phyloP scores from a whole-genome alignment of 2,888 invertebrate genomes.

The Acleris emargana region DNA sequence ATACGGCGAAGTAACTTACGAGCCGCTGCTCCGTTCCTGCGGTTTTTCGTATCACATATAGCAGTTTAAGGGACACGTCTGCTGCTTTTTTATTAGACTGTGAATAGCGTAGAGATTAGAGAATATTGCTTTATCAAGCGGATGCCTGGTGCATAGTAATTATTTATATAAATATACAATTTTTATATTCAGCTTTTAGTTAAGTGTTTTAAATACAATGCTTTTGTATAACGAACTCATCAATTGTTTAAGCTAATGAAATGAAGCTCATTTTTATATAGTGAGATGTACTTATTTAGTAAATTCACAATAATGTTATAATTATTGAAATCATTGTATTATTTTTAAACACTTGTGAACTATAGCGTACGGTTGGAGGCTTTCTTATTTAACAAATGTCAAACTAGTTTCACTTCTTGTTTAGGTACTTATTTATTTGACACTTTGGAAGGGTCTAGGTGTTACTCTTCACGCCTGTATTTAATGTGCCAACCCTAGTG shows the following conservation, averaged over 20 bases:
- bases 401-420: slow-evolving; percentile 28
- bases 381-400: slow-evolving; percentile 15
- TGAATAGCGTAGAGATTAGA: slow-evolving; percentile 55
- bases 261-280: slow-evolving; percentile 62
- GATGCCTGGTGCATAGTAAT: slow-evolving; percentile 72
- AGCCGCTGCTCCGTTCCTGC: slow-evolving; percentile 51
- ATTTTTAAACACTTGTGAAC: slow-evolving; percentile 19
- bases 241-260: slow-evolving; percentile 47
- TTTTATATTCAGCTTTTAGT: slow-evolving; percentile 67
- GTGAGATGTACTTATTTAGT: slow-evolving; percentile 66
- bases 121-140: slow-evolving; percentile 57
- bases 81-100: slow-evolving; percentile 67
- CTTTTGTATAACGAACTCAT: slow-evolving; percentile 38
- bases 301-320: slow-evolving; percentile 35
- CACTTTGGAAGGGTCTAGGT: slow-evolving; percentile 48
- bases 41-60: slow-evolving; percentile 63
- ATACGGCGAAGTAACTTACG: slow-evolving; percentile 31
- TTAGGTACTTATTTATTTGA: slow-evolving; percentile 45
- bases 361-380: slow-evolving; percentile 19
- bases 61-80: slow-evolving; percentile 59
- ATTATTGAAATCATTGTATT: slow-evolving; percentile 31
- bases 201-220: slow-evolving; percentile 48
- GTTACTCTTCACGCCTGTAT: slow-evolving; percentile 51
- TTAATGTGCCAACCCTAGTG: slow-evolving; percentile 72
- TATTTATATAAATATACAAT: slow-evolving; percentile 68